These are phyloP conservation scores for Channa maculata DNA, from an alignment of 2,113 vertebrate species.

Conservation along the genomic window DNA sequence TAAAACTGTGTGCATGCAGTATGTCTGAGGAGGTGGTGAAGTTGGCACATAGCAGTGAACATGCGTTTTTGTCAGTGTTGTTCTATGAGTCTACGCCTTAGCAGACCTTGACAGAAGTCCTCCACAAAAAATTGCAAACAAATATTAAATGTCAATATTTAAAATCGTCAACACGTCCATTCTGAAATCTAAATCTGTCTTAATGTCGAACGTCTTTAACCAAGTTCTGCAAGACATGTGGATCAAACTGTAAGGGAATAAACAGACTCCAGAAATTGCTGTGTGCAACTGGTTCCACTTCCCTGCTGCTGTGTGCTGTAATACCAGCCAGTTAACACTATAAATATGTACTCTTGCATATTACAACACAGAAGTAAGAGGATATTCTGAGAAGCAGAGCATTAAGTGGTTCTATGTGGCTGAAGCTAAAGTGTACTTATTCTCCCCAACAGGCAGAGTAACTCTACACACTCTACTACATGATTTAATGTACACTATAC, in stretches of 20 bases:
- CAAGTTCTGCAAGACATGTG: too few relatives aligned
- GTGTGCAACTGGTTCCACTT: neutral
- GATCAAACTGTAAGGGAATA: neutral
- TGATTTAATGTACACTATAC: neutral
- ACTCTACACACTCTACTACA: neutral
- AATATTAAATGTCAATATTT: too few relatives aligned
- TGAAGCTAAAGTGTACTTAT: neutral
- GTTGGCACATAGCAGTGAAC: constrained; percentile 52
- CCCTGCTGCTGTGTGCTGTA: neutral
- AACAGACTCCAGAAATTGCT: neutral
- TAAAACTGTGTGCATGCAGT: constrained; percentile 24
- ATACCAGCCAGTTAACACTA: neutral
- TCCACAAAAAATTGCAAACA: too few relatives aligned
- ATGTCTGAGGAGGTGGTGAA: constrained; percentile 57
- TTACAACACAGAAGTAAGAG: neutral
- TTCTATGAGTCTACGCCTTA: too few relatives aligned
- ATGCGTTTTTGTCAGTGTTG: constrained; percentile 37
- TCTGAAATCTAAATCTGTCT: too few relatives aligned
- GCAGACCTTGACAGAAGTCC: too few relatives aligned
- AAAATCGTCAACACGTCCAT: too few relatives aligned
- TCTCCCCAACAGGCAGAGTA: neutral
- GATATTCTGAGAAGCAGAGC: neutral
- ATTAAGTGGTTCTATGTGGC: neutral
- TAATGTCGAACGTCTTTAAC: too few relatives aligned
- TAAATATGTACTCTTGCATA: neutral